Base-by-base conservation (phyloP, 2,888 invertebrate species). In the Cynaeus angustus region DNA sequence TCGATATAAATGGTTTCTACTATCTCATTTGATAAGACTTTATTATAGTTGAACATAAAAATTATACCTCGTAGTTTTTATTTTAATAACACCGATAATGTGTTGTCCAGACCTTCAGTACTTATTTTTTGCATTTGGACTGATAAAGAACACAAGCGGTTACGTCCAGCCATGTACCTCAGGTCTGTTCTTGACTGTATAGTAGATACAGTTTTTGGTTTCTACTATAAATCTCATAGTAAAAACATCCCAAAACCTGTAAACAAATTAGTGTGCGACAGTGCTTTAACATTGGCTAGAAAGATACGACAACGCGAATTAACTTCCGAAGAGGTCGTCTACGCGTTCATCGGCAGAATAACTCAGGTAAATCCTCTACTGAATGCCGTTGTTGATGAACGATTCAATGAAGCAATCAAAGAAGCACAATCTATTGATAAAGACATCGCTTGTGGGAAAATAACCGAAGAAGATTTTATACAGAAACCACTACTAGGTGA, bases 301-400 rank as follows among this genome's bases (percentile, higher is more conserved):
- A 89, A 90, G 84, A 94, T 94, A 58, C 87, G 90, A 78, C 87
- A 87, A 52, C 87, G 87, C 55, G 86, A 91, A 79, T 72, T 94
- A 5, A 83, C 89, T 53, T 90, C 91, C 1, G 91, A 90, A 79
- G 88, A 91, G 70, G 88, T 96, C 12, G 92, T 95, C 0, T 85
- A 86, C 70, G 88, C 91, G 1, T 96, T 91, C 81, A 92, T 95
- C 72, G 90, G 92, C 52, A 88, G 96, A 75, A 94, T 95, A 52
- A 89, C 91, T 73, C 87, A 89, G 80, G 88, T 89, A 0, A 95
- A 97, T 83, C 87, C 88, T 0, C 82, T 92, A n/a, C 79, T 97
- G 41, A 97, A 97, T 85, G 93, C 95, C 0, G 88, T 97, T 0
- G 93, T 95, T 0, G 94, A 95, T 78, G 90, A 94, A 38, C 88